Conservation (phyloP, 2,888 invertebrate genomes). For the Petrolisthes cinctipes region DNA sequence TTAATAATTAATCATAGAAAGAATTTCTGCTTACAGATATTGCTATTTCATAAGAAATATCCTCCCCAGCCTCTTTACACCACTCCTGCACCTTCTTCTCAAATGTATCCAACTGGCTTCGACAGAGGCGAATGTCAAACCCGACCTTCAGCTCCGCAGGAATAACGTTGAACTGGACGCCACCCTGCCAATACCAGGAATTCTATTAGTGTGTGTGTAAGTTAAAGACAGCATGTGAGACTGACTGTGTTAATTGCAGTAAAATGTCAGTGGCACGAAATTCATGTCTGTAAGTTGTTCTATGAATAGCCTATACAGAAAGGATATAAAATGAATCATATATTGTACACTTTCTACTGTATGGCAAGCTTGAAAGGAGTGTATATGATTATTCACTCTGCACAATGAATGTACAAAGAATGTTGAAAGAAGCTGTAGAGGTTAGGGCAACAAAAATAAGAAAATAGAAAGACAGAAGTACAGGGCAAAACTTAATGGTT, state of each 20-base stretch:
- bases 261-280: too few species aligned
- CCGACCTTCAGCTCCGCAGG: constrained; percentile 83
- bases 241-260: too few species aligned
- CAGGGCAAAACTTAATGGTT: not conserved
- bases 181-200: constrained; percentile 74
- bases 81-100: constrained; percentile 69
- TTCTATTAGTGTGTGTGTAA: too few species aligned
- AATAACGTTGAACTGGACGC: constrained; percentile 90
- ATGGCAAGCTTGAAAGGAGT: too few species aligned
- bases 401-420: not conserved
- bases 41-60: constrained; percentile 74
- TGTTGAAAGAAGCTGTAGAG: not conserved
- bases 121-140: constrained; percentile 81
- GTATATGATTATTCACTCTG: not conserved
- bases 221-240: too few species aligned
- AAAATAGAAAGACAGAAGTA: not conserved
- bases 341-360: too few species aligned
- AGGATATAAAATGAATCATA: too few species aligned
- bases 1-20: too few species aligned
- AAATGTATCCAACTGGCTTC: constrained; percentile 76
- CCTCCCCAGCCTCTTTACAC: constrained; percentile 61
- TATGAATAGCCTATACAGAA: too few species aligned
- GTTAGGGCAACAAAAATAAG: not conserved
- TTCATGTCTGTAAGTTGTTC: too few species aligned
- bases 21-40: constrained; percentile 72